Evolutionary conservation across 2,888 invertebrate species (phyloP), one percentile per base, ranked within the genome.

Genomic region (Melanotus villosus): DNA sequence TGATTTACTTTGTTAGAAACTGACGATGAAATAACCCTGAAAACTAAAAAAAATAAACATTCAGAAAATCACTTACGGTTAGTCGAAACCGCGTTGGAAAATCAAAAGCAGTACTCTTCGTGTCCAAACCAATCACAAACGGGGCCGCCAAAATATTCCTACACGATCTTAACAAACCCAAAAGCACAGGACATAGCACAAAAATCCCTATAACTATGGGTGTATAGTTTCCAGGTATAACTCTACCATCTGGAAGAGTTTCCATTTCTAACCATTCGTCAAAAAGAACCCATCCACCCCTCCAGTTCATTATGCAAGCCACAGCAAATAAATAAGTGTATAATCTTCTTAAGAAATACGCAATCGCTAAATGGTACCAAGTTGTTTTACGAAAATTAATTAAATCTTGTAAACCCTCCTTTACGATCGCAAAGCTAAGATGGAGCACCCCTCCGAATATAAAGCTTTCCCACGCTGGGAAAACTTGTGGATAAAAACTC

Each of bases 101-200:
- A 62, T 86, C 82, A 76, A 90, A 91, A 0, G 88, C 88, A 38
- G 86, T 82, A 32, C 86, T 86, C 59, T 88, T 87, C 1, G 85
- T 86, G 74, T 91, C 91, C 0, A 89, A 86, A 72, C 86, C 83
- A 9, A 90, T 81, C 77, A 89, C 85, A 76, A 88, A 88, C 0
- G 91, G 91, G 0, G 88, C 82, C 0, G 89, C 88, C 41, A 89
- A 82, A 16, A 89, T 77, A 76, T 89, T 90, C 60, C 88, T 83
- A 0, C 87, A 80, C 0, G 87, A 85, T 3, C 88, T 86, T 6
- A 89, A 79, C 16, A 77, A 18, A 41, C 41, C 63, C 30, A 68
- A 54, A 23, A 30, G 9, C 18, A 38, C 19, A 4, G 23, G n/a
- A 47, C 16, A 12, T 18, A 36, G n/a, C 0, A 52, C 7, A 7